These are phyloP conservation scores for Geothlypis trichas DNA, from an alignment of 2,113 vertebrate species.

Conservation along the genomic window DNA sequence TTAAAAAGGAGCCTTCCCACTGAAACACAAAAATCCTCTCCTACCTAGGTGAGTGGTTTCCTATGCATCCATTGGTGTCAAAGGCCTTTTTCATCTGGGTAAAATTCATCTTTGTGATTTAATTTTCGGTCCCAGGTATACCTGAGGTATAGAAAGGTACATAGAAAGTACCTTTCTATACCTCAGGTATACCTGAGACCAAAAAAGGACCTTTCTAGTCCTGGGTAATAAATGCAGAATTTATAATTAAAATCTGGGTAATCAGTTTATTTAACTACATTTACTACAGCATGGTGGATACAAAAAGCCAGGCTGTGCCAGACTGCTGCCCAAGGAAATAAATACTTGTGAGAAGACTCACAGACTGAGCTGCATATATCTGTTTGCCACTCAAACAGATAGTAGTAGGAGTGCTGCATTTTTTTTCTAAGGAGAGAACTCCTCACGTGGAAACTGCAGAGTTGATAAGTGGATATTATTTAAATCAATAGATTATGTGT, in stretches of 20 bases:
- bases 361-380: background rate
- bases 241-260: background rate
- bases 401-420: background rate
- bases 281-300: background rate
- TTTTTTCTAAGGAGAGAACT: background rate
- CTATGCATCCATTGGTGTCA: background rate
- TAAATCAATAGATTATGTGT: conserved; percentile 42
- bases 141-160: background rate
- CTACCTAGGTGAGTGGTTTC: background rate
- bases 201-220: background rate
- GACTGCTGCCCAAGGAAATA: background rate
- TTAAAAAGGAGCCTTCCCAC: background rate
- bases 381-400: background rate
- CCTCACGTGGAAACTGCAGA: background rate
- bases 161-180: background rate
- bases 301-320: background rate
- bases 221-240: background rate
- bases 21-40: background rate
- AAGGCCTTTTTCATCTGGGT: background rate
- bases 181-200: too few relatives aligned
- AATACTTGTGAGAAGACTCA: background rate
- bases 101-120: background rate
- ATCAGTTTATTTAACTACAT: background rate
- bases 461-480: conserved; percentile 32
- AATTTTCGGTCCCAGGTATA: background rate